Evolutionary conservation across 2,888 invertebrate species (phyloP), one percentile per base, ranked within the genome.

Genomic region (Pterostichus niger): DNA sequence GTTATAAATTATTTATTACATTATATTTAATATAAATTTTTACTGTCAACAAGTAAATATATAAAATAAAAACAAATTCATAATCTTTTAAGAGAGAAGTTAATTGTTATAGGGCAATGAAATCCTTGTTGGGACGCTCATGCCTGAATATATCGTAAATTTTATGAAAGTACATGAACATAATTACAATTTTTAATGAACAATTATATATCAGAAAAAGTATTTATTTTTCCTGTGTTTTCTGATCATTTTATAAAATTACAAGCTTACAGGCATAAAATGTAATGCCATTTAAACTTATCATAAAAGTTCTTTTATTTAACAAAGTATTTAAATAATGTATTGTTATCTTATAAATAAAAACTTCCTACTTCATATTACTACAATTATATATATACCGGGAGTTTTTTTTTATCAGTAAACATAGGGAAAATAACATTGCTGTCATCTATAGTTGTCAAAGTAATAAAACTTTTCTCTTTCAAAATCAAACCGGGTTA

Each of bases 61-160:
- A 64, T 35, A 13, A 35, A 64, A 64, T 35, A 13, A 64, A 64
- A 64, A 6, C 33, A 2, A 64, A 64, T 64, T 35, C 33, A 35
- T 64, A 64, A 49, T n/a, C 4, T 33, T 64, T 64, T 64, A 64
- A 35, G 64, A 35, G 4, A 35, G 31, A 35, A 33, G n/a, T 11
- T 64, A 64, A 64, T 64, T 64, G 35, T 64, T 64, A 64, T 33
- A 64, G 35, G 64, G 35, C 35, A 31, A 13, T 64, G 35, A 64
- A 64, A 64, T 10, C 64, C 64, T 13, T 13, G 35, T 64, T 64
- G 31, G 33, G 33, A 35, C 64, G 35, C 35, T 13, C 35, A 64
- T 64, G 31, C n/a, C 9, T 35, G 31, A n/a, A 33, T 35, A 13
- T 64, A 35, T n/a, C 13, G 31, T 13, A 35, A 64, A 64, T 64